phyloP scores from a whole-genome alignment of 2,797 vertebrate species.

The Percopsis omiscomaycus region DNA sequence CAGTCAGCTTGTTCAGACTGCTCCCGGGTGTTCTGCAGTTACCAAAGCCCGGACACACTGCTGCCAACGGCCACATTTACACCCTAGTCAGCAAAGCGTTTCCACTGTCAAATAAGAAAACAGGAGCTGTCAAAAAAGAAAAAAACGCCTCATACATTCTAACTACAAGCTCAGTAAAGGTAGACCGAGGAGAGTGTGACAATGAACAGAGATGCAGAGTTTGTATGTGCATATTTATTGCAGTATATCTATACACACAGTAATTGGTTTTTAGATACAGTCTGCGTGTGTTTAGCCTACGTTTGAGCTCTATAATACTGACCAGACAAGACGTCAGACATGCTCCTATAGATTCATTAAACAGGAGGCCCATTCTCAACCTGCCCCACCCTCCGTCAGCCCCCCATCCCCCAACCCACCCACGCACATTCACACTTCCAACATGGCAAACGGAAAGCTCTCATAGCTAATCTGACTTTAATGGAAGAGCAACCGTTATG shows the following conservation, averaged over 20 bases:
- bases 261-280: no score
- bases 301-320: no score
- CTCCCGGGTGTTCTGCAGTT: slow-evolving; percentile 36
- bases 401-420: background rate
- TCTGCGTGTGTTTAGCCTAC: no score
- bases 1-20: slow-evolving; percentile 7
- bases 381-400: background rate
- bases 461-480: slow-evolving; percentile 53
- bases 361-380: slow-evolving; percentile 4
- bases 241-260: no score
- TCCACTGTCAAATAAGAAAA: slow-evolving; percentile 17
- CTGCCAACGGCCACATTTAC: slow-evolving; percentile 39
- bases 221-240: no score
- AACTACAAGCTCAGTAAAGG: slow-evolving; percentile 10
- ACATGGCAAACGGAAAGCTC: slow-evolving; percentile 27
- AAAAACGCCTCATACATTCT: background rate
- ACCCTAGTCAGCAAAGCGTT: slow-evolving; percentile 21
- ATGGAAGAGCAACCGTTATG: slow-evolving; percentile 44
- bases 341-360: slow-evolving; percentile 12
- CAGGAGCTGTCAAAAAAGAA: slow-evolving; percentile 6
- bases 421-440: slow-evolving; percentile 6
- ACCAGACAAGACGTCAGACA: background rate
- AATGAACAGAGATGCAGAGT: no score
- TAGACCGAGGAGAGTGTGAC: no score
- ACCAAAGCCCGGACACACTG: slow-evolving; percentile 26